Evolutionary conservation across 2,797 vertebrate genomes (phyloP).

Genomic region (Podargus strigoides): DNA sequence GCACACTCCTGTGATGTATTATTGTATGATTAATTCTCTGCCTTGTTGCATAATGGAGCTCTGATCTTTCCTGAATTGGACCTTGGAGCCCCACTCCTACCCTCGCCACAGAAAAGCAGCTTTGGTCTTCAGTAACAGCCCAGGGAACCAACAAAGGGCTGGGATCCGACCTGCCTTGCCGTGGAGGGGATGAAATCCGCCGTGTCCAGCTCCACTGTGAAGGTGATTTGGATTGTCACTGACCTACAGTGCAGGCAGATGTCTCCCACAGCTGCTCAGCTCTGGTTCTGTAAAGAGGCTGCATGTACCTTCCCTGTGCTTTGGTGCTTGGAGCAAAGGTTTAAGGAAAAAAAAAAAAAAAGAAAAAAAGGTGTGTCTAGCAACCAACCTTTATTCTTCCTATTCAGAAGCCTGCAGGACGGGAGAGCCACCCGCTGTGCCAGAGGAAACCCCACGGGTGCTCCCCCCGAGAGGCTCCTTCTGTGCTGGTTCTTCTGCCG

Average conservation of each 20-base stretch:
- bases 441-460: neutral
- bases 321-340: neutral
- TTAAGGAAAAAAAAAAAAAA: neutral
- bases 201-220: rapidly evolving
- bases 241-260: neutral
- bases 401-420: neutral
- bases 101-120: neutral
- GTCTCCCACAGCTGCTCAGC: neutral
- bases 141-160: neutral
- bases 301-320: rapidly evolving
- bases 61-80: neutral
- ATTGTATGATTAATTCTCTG: neutral
- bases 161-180: neutral
- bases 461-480: too few species aligned
- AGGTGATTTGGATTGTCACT: neutral
- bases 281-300: neutral
- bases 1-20: rapidly evolving
- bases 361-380: neutral
- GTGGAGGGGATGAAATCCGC: neutral
- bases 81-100: neutral
- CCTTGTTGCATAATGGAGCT: rapidly evolving
- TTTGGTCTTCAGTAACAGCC: neutral
- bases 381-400: neutral
- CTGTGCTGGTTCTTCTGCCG: neutral
- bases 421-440: neutral